phyloP scores from a whole-genome alignment of 2,797 vertebrate species.

The Harpagifer antarcticus region DNA sequence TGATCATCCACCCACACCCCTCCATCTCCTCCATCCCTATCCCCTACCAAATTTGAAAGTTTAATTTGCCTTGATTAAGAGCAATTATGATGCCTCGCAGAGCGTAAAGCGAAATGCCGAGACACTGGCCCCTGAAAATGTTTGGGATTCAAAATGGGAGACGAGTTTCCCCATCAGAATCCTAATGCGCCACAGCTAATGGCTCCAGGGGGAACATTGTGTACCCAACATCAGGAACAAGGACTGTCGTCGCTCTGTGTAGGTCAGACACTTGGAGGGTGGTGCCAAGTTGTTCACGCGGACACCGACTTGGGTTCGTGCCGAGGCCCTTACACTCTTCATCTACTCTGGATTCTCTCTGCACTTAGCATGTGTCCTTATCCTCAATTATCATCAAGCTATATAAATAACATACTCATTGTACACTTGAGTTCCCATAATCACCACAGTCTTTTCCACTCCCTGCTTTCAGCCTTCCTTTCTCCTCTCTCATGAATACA shows the following conservation, averaged over 20 bases:
- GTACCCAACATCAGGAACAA: conserved; percentile 66
- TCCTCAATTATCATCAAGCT: conserved; percentile 43
- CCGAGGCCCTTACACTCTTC: conserved; percentile 33
- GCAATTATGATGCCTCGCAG: conserved; percentile 84
- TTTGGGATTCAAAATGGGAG: conserved; percentile 81
- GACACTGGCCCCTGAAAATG: conserved; percentile 80
- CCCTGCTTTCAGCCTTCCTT: conserved; percentile 14
- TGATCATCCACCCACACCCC: conserved; percentile 76
- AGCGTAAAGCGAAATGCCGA: conserved; percentile 83
- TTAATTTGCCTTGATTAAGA: conserved; percentile 88
- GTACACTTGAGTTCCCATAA: conserved; percentile 28
- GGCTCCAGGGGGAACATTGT: conserved; percentile 70
- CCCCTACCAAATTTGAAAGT: conserved; percentile 81
- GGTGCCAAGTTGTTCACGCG: conserved; percentile 50
- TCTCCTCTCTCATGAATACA: background rate
- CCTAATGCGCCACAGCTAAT: conserved; percentile 78
- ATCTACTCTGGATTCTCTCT: conserved; percentile 36
- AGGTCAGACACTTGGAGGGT: conserved; percentile 64
- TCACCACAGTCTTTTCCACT: conserved; percentile 27
- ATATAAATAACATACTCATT: conserved; percentile 43
- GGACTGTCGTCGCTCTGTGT: conserved; percentile 61
- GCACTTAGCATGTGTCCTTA: conserved; percentile 44
- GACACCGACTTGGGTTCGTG: conserved; percentile 44
- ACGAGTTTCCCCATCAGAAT: conserved; percentile 78
- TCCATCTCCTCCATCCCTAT: conserved; percentile 69